These are phyloP conservation scores for Colinus virginianus DNA, from an alignment of 2,113 vertebrate species.

Conservation along the genomic window DNA sequence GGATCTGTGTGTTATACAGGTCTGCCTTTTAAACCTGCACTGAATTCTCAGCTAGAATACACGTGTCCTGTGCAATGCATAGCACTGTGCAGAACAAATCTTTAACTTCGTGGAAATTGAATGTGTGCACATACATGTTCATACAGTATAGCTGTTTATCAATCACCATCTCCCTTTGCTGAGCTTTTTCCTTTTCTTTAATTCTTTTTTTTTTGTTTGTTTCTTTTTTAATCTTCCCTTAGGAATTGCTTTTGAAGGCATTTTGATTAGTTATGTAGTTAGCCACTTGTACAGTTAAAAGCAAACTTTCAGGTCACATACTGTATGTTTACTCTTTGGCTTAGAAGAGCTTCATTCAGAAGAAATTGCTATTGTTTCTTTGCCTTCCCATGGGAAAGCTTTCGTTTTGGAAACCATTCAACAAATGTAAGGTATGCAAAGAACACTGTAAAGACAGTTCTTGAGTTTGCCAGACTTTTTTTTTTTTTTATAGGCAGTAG, in stretches of 20 bases:
- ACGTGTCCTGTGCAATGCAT: background rate
- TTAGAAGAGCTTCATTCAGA: slow-evolving; percentile 79
- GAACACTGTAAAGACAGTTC: slow-evolving; percentile 62
- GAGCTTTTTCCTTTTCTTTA: background rate
- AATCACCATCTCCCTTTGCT: background rate
- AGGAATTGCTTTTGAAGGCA: slow-evolving; percentile 67
- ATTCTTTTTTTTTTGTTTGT: too few species aligned
- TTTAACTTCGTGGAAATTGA: background rate
- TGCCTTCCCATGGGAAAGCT: slow-evolving; percentile 87
- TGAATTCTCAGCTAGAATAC: background rate
- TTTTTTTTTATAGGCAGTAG: background rate
- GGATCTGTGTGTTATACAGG: background rate
- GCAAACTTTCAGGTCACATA: slow-evolving; percentile 62
- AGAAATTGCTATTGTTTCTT: slow-evolving; percentile 81
- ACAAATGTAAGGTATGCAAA: slow-evolving; percentile 77
- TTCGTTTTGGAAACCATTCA: slow-evolving; percentile 77
- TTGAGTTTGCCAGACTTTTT: slow-evolving; percentile 40
- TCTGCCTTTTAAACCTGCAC: background rate
- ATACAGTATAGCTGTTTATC: background rate
- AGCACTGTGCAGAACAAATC: background rate
- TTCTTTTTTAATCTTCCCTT: background rate
- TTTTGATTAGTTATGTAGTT: slow-evolving; percentile 76
- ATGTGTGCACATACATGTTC: background rate
- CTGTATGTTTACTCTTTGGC: slow-evolving; percentile 79
- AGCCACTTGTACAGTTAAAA: slow-evolving; percentile 49